phyloP scores from a whole-genome alignment of 2,797 vertebrate genomes.

The Ambastaia sidthimunki region DNA sequence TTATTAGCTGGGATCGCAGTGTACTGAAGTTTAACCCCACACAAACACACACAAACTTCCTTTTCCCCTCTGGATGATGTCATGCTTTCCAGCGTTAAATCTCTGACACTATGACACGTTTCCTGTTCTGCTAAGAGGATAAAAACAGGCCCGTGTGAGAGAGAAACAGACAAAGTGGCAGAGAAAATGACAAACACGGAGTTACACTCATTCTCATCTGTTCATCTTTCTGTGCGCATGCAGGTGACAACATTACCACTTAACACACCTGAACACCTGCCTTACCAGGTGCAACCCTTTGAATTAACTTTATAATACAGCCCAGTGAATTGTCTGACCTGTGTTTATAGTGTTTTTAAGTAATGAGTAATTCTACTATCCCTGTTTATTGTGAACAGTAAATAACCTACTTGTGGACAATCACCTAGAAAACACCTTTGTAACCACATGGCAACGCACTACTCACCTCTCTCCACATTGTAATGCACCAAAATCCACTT shows the following conservation, averaged over 20 bases:
- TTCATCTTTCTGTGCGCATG: conserved; percentile 1
- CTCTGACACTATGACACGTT: conserved; percentile 54
- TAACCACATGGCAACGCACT: neutral
- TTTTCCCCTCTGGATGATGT: conserved; percentile 57
- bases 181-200: conserved; percentile 10
- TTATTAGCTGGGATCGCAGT: conserved; percentile 14
- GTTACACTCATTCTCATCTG: conserved; percentile 8
- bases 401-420: neutral
- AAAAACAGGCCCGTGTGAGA: conserved; percentile 39
- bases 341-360: conserved; percentile 10
- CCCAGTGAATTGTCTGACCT: neutral
- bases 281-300: conserved; percentile 35
- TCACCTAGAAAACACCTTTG: neutral
- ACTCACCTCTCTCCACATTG: neutral
- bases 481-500: neutral
- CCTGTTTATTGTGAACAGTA: neutral
- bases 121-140: conserved; percentile 49
- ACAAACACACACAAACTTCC: conserved; percentile 7
- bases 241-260: conserved; percentile 39
- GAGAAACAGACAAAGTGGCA: conserved; percentile 24
- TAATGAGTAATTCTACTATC: neutral
- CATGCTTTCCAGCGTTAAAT: conserved; percentile 51
- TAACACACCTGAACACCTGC: conserved; percentile 14
- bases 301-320: conserved; percentile 3
- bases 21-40: conserved; percentile 25